Evolutionary conservation across 2,888 invertebrate genomes (phyloP).

Genomic region (Punctoribates punctum): DNA sequence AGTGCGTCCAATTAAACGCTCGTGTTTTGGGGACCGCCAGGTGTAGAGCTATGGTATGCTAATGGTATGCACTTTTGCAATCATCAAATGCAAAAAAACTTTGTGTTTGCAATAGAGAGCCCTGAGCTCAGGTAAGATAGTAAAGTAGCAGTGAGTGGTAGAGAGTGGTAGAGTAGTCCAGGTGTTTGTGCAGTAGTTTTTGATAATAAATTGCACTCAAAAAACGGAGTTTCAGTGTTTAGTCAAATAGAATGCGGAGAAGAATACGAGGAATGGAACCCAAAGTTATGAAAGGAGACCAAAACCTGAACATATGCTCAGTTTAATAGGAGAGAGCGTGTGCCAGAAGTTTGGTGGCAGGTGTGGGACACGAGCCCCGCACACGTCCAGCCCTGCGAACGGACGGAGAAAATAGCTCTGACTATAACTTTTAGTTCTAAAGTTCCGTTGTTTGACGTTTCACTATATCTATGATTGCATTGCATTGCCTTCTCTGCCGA

Average conservation of each 20-base stretch:
- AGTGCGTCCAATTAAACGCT: constrained; percentile 17
- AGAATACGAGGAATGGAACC: neutral
- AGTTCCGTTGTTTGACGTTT: constrained; percentile 11
- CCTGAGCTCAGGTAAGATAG: neutral
- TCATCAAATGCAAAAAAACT: neutral
- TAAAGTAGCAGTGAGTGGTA: no score
- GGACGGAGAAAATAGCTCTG: constrained; percentile 16
- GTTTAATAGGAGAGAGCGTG: constrained; percentile 23
- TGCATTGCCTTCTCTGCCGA: neutral
- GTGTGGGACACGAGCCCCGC: constrained; percentile 19
- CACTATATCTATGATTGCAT: neutral
- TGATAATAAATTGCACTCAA: constrained; percentile 23
- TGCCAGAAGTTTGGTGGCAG: constrained; percentile 23
- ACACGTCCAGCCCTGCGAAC: constrained; percentile 7
- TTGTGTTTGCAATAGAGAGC: neutral
- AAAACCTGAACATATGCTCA: constrained; percentile 20
- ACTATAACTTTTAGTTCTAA: constrained; percentile 18
- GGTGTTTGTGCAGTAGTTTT: constrained; percentile 14
- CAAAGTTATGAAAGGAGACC: constrained; percentile 10
- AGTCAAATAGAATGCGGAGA: neutral
- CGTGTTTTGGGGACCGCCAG: neutral
- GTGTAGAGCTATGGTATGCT: neutral
- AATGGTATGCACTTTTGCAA: constrained; percentile 11
- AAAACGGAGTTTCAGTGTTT: neutral
- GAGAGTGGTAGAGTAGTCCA: constrained; percentile 20